These are phyloP conservation scores for Adrianichthys oophorus DNA, from an alignment of 2,797 vertebrate genomes.

Conservation along the genomic window DNA sequence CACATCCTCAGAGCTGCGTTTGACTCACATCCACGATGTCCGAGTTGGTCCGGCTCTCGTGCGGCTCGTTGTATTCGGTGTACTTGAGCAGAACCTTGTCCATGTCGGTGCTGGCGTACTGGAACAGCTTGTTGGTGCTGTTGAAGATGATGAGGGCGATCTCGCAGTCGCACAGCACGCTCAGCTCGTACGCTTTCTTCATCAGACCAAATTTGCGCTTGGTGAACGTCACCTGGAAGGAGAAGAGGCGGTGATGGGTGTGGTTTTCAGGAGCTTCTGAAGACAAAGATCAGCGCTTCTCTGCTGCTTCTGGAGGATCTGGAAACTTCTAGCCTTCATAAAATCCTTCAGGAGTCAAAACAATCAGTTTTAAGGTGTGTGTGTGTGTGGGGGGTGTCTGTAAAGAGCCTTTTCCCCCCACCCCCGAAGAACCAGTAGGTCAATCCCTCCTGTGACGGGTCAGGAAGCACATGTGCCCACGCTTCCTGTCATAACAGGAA, in stretches of 20 bases:
- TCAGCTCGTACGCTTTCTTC: constrained; percentile 75
- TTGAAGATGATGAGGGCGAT: constrained; percentile 99
- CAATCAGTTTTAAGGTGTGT: neutral
- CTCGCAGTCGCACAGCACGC: constrained; percentile 89
- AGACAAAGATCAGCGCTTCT: neutral
- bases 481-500: constrained; percentile 99
- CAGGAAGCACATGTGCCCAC: constrained; percentile 96
- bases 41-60: constrained; percentile 94
- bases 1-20: neutral
- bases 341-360: too few species aligned
- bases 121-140: constrained; percentile 95
- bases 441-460: constrained; percentile 80
- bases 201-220: constrained; percentile 86
- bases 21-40: constrained; percentile 92
- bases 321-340: too few species aligned
- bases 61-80: constrained; percentile 93
- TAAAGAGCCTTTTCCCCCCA: neutral
- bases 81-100: constrained; percentile 50
- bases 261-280: neutral
- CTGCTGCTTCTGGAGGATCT: neutral
- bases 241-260: neutral
- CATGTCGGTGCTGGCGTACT: constrained; percentile 1
- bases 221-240: constrained; percentile 89
- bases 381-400: too few species aligned
- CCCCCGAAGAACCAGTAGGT: constrained; percentile 77